These are phyloP conservation scores for Bufo gargarizans DNA, from an alignment of 2,113 vertebrate species.

Conservation along the genomic window DNA sequence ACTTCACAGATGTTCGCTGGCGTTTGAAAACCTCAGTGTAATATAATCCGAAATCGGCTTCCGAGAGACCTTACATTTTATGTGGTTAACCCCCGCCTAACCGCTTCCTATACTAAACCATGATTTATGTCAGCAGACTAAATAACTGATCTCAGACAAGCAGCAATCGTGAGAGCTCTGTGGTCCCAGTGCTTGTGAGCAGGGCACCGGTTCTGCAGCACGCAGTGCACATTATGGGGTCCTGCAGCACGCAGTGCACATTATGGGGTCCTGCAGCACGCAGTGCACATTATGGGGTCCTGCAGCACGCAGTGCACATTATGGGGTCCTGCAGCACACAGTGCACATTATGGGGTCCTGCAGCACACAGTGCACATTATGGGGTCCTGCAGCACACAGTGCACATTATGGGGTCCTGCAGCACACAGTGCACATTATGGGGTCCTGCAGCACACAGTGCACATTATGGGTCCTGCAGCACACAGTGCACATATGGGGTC, in stretches of 20 bases:
- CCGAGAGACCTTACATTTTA: constrained; percentile 13
- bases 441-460: neutral
- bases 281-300: neutral
- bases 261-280: neutral
- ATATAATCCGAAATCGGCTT: constrained; percentile 40
- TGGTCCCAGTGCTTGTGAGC: neutral
- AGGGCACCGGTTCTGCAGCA: no score
- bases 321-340: no score
- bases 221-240: no score
- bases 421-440: no score
- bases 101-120: constrained; percentile 8
- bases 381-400: neutral
- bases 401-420: no score
- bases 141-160: neutral
- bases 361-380: neutral
- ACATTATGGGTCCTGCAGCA: no score
- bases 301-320: no score
- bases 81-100: constrained; percentile 33
- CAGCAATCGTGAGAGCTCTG: neutral
- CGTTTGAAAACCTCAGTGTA: constrained; percentile 32
- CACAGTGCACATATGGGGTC: no score
- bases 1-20: constrained; percentile 44
- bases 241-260: neutral
- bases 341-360: neutral
- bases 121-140: neutral